Base-by-base conservation (phyloP, 2,888 invertebrate species). In the Oscheius myriophilus region DNA sequence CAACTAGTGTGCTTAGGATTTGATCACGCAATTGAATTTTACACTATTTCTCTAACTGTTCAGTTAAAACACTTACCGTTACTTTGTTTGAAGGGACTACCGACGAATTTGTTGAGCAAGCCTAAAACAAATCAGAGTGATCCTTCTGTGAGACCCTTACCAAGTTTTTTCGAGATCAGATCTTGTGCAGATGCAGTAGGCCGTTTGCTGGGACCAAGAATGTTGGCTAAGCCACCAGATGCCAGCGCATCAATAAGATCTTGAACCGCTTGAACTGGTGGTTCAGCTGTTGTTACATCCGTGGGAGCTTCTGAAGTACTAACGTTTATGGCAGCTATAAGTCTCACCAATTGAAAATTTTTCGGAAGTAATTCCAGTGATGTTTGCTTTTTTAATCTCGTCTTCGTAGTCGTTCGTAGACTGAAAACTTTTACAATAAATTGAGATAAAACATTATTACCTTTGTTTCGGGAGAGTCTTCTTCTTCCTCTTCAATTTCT, bases 181-280 rank as follows among this genome's bases (percentile, higher is more conserved):
- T 78, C 73, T 25, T 75, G 61, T 0, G 78, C 76, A 0, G 71
- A 64, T 39, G 72, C 70, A 7, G 74, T 69, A 33, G 72, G 71
- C 25, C 70, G 69, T 11, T 72, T 71, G 26, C 75, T 67, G 45
- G 71, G 68, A 9, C 78, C 78, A 14, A 78, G 70, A 2, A 78
- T 66, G 18, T 71, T 70, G 43, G 78, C 79, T n/a, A 80, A 70
- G 6, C 77, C 80, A 23, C 80, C 80, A 33, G 76, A 72, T 1
- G 76, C 73, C 11, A 80, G 64, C 18, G 80, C 78, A 51, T 80
- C 80, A 43, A 80, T 77, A 0, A 80, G 67, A 67, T 80, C 80
- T 71, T 73, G 62, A 9, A 84, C 83, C n/a, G 79, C 76, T 58
- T 80, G 80, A 26, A 83, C 83, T 16, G 82, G 83, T n/a, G 82